Evolutionary conservation across 1,140 invertebrate species (phyloP).

Genomic region (Macrotrachela quadricornifera): DNA sequence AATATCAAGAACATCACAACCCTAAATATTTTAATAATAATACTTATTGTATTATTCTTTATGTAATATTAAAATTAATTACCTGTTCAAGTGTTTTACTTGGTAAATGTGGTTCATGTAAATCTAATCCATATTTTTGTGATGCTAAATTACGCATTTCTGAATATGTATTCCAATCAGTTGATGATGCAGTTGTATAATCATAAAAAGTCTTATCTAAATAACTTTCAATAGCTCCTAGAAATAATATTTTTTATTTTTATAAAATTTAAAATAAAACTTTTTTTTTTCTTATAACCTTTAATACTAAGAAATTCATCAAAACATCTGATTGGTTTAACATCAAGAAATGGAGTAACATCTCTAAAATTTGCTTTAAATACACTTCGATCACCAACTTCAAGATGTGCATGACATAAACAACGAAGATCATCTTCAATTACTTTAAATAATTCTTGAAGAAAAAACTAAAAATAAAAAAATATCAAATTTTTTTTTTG

Average conservation of each 20-base stretch:
- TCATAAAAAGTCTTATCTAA: constrained; percentile 88
- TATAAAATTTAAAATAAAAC: too few species aligned
- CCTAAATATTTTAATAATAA: constrained; percentile 32
- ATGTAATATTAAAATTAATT: constrained; percentile 1
- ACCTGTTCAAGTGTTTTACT: constrained; percentile 82
- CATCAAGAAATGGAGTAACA: constrained; percentile 34
- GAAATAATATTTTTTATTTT: constrained; percentile 2
- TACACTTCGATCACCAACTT: constrained; percentile 54
- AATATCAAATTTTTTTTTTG: too few species aligned
- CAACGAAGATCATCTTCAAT: constrained; percentile 73
- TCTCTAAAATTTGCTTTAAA: constrained; percentile 38
- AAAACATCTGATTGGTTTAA: constrained; percentile 33
- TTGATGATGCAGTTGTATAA: constrained; percentile 78
- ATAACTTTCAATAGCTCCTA: constrained; percentile 60
- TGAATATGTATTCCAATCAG: constrained; percentile 88
- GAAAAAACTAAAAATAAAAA: constrained; percentile 29
- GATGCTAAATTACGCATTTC: constrained; percentile 80
- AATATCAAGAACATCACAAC: constrained; percentile 87
- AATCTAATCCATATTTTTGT: constrained; percentile 56
- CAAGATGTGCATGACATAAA: constrained; percentile 67
- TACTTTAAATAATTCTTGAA: constrained; percentile 54
- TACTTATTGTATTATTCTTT: neutral
- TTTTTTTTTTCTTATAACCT: neutral
- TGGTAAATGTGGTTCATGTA: constrained; percentile 71
- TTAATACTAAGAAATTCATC: constrained; percentile 26